Conservation (phyloP, 2,888 invertebrate species). For the Hetaerina titia region DNA sequence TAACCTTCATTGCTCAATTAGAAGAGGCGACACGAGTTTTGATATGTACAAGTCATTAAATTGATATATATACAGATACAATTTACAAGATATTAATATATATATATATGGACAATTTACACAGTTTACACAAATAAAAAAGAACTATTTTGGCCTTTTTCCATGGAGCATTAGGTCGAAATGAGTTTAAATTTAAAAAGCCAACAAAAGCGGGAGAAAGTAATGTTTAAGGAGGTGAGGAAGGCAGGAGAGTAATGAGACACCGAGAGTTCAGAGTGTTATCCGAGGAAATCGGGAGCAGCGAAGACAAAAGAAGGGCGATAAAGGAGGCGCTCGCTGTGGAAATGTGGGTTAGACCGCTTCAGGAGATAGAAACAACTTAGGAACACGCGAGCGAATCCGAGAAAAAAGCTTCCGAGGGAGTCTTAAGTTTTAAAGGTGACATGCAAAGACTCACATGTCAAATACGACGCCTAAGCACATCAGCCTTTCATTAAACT, state of each 20-base stretch:
- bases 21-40: too few relatives aligned
- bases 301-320: neutral
- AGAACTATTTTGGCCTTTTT: too few relatives aligned
- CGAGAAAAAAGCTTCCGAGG: constrained; percentile 25
- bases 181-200: too few relatives aligned
- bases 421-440: neutral
- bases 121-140: too few relatives aligned
- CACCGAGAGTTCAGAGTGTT: neutral
- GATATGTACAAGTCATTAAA: too few relatives aligned
- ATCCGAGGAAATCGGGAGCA: constrained; percentile 42
- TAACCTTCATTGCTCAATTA: too few relatives aligned
- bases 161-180: too few relatives aligned
- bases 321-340: neutral
- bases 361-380: neutral
- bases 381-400: neutral
- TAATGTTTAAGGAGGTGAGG: neutral
- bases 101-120: too few relatives aligned
- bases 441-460: neutral
- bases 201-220: neutral
- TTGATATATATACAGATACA: too few relatives aligned
- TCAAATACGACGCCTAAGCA: neutral
- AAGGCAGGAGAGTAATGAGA: constrained; percentile 31
- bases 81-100: too few relatives aligned
- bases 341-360: constrained; percentile 36
- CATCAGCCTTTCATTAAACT: neutral